Percentiles rank a stretch among this genome's conserved stretches.
Conservation (phyloP, 2,888 invertebrate genomes). For the Aspidiotus rigidus region DNA sequence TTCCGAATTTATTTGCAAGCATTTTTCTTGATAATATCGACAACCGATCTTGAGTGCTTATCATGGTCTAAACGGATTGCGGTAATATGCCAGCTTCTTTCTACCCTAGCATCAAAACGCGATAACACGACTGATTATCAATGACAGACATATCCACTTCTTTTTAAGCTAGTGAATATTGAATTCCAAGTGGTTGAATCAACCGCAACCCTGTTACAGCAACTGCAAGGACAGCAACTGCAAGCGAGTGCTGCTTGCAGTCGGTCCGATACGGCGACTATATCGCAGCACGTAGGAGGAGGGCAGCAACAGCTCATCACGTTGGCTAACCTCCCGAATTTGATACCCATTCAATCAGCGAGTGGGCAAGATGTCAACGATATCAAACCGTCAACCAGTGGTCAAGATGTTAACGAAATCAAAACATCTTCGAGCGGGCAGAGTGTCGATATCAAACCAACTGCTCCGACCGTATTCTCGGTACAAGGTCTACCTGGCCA, state of each 20-base stretch:
- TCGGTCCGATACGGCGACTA: slow-evolving; percentile 15
- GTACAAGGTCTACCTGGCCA: slow-evolving; percentile 49
- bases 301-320: slow-evolving; percentile 44
- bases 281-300: slow-evolving; percentile 23
- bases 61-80: too few relatives aligned
- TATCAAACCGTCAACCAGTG: slow-evolving; percentile 30
- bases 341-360: slow-evolving; percentile 42
- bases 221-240: slow-evolving; percentile 15
- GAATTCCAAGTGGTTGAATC: background rate
- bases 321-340: slow-evolving; percentile 46
- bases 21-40: slow-evolving; percentile 5
- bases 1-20: slow-evolving; percentile 28
- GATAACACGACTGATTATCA: too few relatives aligned
- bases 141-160: too few relatives aligned
- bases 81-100: too few relatives aligned
- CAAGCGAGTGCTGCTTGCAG: slow-evolving; percentile 8
- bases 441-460: slow-evolving; percentile 21
- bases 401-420: slow-evolving; percentile 20
- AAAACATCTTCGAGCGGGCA: slow-evolving; percentile 31
- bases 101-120: too few relatives aligned
- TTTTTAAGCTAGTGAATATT: background rate
- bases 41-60: too few relatives aligned
- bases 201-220: slow-evolving; percentile 20
- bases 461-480: slow-evolving; percentile 39
- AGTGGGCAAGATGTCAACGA: slow-evolving; percentile 16